Conservation (phyloP, 2,797 vertebrate species). For the Allobates femoralis region DNA sequence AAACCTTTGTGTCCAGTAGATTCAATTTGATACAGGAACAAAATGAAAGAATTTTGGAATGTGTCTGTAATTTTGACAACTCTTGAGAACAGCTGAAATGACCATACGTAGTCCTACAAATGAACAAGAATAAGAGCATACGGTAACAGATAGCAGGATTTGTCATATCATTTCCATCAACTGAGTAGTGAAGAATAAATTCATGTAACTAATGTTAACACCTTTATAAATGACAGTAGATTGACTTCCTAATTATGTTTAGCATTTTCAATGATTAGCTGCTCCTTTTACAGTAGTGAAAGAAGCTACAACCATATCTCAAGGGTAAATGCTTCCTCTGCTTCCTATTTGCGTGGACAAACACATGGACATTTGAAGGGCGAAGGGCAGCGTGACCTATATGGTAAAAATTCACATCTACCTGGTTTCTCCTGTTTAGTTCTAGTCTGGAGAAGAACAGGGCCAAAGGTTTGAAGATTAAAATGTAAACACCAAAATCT, state of each 20-base stretch:
- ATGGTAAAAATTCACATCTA: conserved; percentile 53
- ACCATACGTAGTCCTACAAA: not conserved
- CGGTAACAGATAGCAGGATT: not conserved
- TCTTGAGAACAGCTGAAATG: not conserved
- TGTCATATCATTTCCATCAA: not conserved
- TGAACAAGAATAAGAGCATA: not conserved
- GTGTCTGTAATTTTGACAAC: not conserved
- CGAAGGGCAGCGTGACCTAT: conserved; percentile 47
- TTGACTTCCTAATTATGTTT: not conserved
- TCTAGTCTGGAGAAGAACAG: conserved; percentile 66
- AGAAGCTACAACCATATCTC: conserved; percentile 38
- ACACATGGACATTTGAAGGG: conserved; percentile 42
- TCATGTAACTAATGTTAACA: not conserved
- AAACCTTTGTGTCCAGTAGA: not conserved
- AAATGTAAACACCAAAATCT: conserved; percentile 82
- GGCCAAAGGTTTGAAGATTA: conserved; percentile 78
- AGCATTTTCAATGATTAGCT: not conserved
- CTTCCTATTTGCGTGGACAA: conserved; percentile 56
- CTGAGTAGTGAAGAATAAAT: not conserved
- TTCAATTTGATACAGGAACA: not conserved
- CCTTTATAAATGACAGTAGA: not conserved
- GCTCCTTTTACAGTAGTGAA: not conserved
- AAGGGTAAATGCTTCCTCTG: conserved; percentile 51
- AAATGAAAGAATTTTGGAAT: not conserved
- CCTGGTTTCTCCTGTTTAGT: conserved; percentile 62